phyloP scores from a whole-genome alignment of 2,113 vertebrate species.

The Forbesichthys papilliferus region DNA sequence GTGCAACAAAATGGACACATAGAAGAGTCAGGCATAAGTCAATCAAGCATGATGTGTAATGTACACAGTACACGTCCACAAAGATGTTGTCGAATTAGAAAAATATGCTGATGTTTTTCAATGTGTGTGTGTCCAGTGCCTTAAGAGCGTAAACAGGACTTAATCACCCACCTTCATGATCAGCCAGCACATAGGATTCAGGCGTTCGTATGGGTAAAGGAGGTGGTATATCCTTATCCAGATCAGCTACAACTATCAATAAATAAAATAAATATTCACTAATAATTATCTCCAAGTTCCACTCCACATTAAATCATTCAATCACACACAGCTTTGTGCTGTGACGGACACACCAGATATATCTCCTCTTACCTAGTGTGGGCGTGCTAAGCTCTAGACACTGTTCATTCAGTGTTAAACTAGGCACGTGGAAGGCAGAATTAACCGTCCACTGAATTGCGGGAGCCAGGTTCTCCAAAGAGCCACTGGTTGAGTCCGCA shows the following conservation, averaged over 20 bases:
- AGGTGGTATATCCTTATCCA: conserved; percentile 82
- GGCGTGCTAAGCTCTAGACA: conserved; percentile 15
- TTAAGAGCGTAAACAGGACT: too few species aligned
- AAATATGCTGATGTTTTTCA: too few species aligned
- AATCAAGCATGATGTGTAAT: too few species aligned
- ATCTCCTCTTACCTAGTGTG: conserved; percentile 50
- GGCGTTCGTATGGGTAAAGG: conserved; percentile 90
- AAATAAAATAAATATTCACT: neutral
- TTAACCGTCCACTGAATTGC: neutral
- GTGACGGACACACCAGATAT: neutral
- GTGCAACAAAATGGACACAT: too few species aligned
- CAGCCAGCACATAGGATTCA: conserved; percentile 85
- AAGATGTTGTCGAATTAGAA: too few species aligned
- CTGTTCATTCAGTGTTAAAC: conserved; percentile 44
- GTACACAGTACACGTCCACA: too few species aligned
- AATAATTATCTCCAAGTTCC: neutral
- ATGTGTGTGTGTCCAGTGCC: too few species aligned
- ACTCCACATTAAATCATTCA: too few species aligned
- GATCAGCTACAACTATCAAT: conserved; percentile 5
- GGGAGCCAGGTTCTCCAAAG: neutral
- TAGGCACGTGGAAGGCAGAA: conserved; percentile 15
- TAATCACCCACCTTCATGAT: neutral
- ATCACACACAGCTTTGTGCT: neutral
- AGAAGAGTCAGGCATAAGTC: too few species aligned
- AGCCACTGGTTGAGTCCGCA: neutral